Evolutionary conservation across 2,888 invertebrate genomes (phyloP), one percentile per base, ranked within the genome.

Genomic region (Phengaris alcon): DNA sequence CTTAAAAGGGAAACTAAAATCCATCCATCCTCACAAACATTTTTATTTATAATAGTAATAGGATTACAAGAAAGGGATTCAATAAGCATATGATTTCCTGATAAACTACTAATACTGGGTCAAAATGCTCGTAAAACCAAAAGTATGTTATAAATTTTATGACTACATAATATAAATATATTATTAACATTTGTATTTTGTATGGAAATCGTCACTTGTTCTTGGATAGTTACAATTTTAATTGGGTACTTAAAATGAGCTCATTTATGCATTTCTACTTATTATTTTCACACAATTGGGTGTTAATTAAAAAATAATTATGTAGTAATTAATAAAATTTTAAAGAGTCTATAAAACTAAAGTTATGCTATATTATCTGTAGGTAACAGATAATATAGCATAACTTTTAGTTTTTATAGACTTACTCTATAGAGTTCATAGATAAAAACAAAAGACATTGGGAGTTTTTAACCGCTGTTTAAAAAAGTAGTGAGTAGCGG

Each of bases 231-330:
- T 64, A 64, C 35, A 4, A 44, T 64, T 52, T 64, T 64, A 64
- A 64, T 64, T 64, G 35, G 64, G 64, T 35, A 64, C 64, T 64
- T 64, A 44, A 64, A 44, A 64, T 64, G 2, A 12, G 35, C 6
- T 64, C 12, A 35, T 64, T 12, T 44, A 64, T 12, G 10, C 12
- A 22, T 22, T 59, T 59, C 15, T 15, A 15, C 59, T 64, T 10
- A 35, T 64, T 64, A 64, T 64, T 64, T 64, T 64, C 22, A 64
- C 59, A 64, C 10, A 35, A 64, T 64, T 22, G 59, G 59, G 59
- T 64, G 59, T 64, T 64, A 35, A 64, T 64, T 64, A 64, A 4
- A 10, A 64, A 22, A 64, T 10, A 35, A 57, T 9, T 57, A 15
- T 57, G 57, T 57, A 15, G n/a, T 35, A 35, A 35, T 3, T 9